Base-by-base conservation (phyloP, 2,113 vertebrate genomes). In the Rhinolophus ferrumequinum region DNA sequence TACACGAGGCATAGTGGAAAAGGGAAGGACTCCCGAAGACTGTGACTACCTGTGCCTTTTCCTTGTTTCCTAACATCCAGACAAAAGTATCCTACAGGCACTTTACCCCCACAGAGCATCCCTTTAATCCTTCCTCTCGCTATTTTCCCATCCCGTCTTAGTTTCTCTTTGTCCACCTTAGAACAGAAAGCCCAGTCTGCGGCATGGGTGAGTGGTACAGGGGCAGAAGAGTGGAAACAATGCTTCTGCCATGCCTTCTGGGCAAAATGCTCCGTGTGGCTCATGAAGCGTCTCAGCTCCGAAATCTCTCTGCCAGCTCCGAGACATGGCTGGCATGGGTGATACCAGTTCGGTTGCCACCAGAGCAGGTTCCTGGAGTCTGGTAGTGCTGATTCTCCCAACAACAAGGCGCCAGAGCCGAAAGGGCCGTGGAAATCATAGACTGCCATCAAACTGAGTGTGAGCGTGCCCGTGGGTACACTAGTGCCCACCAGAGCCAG, bases 381-480 rank as follows among this genome's bases (percentile, higher is more conserved):
- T 35, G 26, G 2, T 7, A 21, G 60, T 50, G 30, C 16, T 72
- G 41, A 66, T 85, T 88, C 82, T 75, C 76, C 47, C 35, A 93
- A 67, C 82, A 33, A 22, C 16, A 50, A 18, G 56, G 81, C 14
- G 15, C 9, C 30, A 67, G 79, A 26, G 19, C 35, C 54, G 9
- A 73, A 73, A 50, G 56, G 50, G 50, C 13, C 38, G 54, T 22
- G 21, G 60, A 54, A 33, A 8, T 22, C n/a, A 50, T 30, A 5
- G 11, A 8, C 33, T 44, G 50, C 41, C 30, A 6, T 38, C 50
- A 76, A 26, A 26, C 30, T 14, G 28, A 16, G 15, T n/a, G 12
- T 54, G 24, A 72, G 41, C 44, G 12, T 6, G 7, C 50, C 2
- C 2, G 0, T 24, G 41, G 56, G 13, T 14, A 8, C 1, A 0